phyloP scores from a whole-genome alignment of 1,140 invertebrate species.

The Trichonephila clavipes region DNA sequence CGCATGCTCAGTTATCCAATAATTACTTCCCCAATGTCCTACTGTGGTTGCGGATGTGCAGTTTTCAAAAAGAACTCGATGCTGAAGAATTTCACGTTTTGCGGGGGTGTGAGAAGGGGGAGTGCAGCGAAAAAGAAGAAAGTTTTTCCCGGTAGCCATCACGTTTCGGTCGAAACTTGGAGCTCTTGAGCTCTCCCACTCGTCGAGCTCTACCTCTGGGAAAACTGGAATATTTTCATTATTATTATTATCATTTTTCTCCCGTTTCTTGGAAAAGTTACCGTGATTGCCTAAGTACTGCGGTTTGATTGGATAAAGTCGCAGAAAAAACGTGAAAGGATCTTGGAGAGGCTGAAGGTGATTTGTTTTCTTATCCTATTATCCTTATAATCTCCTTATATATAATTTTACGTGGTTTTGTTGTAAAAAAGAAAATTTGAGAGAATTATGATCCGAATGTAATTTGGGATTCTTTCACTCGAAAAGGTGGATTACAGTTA shows the following conservation, averaged over 20 bases:
- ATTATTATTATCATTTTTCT: background rate
- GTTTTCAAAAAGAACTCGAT: background rate
- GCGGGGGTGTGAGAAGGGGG: background rate
- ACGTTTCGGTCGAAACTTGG: conserved; percentile 30
- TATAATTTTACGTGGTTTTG: background rate
- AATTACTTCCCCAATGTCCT: background rate
- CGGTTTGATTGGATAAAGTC: conserved; percentile 29
- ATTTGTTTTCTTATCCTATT: conserved; percentile 29
- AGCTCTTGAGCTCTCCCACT: background rate
- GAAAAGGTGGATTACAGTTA: background rate
- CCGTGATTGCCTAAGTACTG: background rate
- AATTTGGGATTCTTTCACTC: background rate
- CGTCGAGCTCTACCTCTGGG: background rate
- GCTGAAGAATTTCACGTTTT: conserved; percentile 14
- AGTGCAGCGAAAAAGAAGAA: background rate
- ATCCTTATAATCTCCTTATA: background rate
- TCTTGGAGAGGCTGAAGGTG: background rate
- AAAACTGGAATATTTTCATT: background rate
- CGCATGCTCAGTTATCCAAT: background rate
- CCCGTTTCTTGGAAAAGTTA: conserved; percentile 7
- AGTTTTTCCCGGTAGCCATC: conserved; percentile 26
- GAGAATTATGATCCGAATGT: background rate
- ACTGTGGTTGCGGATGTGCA: background rate
- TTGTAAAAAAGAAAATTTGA: background rate
- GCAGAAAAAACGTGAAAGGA: background rate